Evolutionary conservation across 2,113 vertebrate species (phyloP).

Genomic region (Setophaga kirtlandii): DNA sequence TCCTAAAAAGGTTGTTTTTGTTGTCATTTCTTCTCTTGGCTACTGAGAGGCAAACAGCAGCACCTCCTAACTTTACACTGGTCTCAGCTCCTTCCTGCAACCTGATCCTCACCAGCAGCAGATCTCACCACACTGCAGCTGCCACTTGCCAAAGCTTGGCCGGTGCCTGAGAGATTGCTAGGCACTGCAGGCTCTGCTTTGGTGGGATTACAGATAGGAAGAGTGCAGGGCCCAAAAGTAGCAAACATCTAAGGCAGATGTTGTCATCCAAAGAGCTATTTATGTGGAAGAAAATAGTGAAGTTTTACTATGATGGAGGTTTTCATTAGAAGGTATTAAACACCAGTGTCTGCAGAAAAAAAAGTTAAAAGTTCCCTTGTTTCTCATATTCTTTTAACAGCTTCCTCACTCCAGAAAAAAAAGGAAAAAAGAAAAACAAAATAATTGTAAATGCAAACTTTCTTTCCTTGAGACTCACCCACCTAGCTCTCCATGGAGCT

Average conservation of each 20-base stretch:
- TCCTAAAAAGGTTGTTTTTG: neutral
- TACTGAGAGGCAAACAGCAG: neutral
- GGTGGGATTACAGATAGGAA: neutral
- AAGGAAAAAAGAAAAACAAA: neutral
- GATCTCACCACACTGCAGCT: neutral
- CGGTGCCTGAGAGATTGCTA: neutral
- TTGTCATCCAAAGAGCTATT: neutral
- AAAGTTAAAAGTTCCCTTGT: neutral
- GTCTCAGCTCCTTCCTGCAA: neutral
- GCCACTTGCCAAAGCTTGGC: neutral
- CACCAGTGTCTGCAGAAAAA: neutral
- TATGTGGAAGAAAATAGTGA: constrained; percentile 4
- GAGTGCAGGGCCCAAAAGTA: neutral
- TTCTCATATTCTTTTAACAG: constrained; percentile 7
- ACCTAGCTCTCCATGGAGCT: neutral
- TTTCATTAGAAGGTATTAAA: neutral
- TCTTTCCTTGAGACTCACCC: neutral
- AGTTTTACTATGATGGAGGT: neutral
- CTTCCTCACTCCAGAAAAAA: neutral
- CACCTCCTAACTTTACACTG: neutral
- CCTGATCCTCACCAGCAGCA: neutral
- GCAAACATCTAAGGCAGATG: neutral
- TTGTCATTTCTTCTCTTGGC: neutral
- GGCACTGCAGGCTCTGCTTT: neutral
- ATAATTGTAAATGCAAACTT: neutral